Conservation (phyloP, 2,888 invertebrate genomes). For the Lordiphosa fenestrarum region DNA sequence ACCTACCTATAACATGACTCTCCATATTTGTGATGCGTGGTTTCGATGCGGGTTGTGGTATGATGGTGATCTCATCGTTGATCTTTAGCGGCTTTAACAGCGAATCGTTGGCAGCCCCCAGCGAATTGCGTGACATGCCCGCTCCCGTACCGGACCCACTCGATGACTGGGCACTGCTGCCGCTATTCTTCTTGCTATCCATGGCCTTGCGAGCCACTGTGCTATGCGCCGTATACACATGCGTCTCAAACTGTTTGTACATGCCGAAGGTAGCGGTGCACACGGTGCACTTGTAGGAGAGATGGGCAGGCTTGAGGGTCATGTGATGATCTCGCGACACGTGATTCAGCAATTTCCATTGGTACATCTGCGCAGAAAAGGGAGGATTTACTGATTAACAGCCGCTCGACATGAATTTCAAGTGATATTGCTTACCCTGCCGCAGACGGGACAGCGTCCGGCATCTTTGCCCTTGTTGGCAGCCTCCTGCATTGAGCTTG, state of each 20-base stretch:
- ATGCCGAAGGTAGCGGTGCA: constrained; percentile 96
- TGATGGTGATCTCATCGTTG: constrained; percentile 94
- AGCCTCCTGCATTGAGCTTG: constrained; percentile 97
- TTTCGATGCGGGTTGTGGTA: constrained; percentile 88
- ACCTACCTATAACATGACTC: constrained; percentile 80
- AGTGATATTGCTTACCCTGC: constrained; percentile 85
- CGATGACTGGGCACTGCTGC: constrained; percentile 36
- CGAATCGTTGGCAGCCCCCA: constrained; percentile 82
- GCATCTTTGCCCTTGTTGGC: constrained; percentile 97
- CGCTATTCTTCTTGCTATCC: constrained; percentile 82
- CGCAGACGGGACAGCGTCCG: constrained; percentile 96
- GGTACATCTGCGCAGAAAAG: constrained; percentile 87
- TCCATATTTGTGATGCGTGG: constrained; percentile 80
- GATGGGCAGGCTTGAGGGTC: constrained; percentile 94
- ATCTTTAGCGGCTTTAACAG: constrained; percentile 90
- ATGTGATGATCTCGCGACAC: constrained; percentile 95
- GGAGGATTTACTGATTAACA: constrained; percentile 11
- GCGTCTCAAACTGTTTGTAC: constrained; percentile 97
- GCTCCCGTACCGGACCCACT: constrained; percentile 46
- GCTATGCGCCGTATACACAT: constrained; percentile 95
- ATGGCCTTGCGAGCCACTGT: constrained; percentile 93
- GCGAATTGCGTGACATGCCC: constrained; percentile 71
- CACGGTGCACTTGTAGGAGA: constrained; percentile 97
- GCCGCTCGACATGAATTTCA: not conserved
- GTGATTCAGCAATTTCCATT: constrained; percentile 95